These are phyloP conservation scores for Turnix velox DNA, from an alignment of 2,113 vertebrate species.

Conservation along the genomic window DNA sequence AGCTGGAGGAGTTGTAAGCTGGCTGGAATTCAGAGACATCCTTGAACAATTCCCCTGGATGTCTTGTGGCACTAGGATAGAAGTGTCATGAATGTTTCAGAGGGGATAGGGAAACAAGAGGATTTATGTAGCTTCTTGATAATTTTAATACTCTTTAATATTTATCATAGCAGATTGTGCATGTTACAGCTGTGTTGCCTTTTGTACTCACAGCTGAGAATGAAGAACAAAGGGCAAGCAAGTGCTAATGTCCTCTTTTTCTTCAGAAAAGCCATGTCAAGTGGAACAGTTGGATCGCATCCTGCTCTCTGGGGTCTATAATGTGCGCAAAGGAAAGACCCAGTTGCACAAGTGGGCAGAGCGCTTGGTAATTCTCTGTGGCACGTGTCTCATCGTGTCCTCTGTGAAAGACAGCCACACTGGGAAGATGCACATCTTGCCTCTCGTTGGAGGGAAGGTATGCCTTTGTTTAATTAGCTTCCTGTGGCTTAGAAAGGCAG, in stretches of 20 bases:
- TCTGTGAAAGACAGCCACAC: conserved; percentile 92
- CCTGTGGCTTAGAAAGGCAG: not conserved
- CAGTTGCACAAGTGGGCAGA: conserved; percentile 98
- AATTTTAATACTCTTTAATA: not conserved
- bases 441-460: conserved; percentile 95
- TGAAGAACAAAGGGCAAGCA: not conserved
- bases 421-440: conserved; percentile 96
- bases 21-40: not conserved
- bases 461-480: conserved; percentile 30
- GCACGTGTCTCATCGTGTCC: conserved; percentile 93
- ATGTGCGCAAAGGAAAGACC: conserved; percentile 91
- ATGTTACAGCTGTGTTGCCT: not conserved
- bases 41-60: not conserved
- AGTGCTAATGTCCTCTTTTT: not conserved
- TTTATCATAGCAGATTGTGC: not conserved
- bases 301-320: conserved; percentile 89
- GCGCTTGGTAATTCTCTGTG: conserved; percentile 91
- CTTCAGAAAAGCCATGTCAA: conserved; percentile 76
- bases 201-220: not conserved
- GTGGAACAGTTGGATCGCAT: conserved; percentile 83
- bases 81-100: not conserved
- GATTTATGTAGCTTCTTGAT: not conserved
- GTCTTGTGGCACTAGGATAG: not conserved
- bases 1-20: not conserved
- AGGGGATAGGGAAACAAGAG: not conserved